phyloP scores from a whole-genome alignment of 2,113 vertebrate genomes.

The Hiodon tergisus region DNA sequence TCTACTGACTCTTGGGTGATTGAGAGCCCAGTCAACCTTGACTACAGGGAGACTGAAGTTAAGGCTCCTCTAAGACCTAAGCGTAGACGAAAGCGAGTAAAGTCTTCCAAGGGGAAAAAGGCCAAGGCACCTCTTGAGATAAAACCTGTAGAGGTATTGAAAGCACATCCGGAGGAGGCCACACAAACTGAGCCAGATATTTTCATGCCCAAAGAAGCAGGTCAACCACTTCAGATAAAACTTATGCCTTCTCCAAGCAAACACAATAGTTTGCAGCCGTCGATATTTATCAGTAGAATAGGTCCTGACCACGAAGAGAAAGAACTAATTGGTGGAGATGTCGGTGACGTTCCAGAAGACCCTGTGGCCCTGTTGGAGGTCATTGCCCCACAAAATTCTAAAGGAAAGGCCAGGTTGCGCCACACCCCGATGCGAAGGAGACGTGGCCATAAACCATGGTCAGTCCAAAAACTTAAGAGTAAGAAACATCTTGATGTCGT shows the following conservation, averaged over 20 bases:
- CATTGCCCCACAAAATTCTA: slow-evolving; percentile 34
- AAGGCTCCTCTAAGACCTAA: slow-evolving; percentile 22
- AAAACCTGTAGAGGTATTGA: slow-evolving; percentile 36
- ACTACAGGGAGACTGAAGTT: slow-evolving; percentile 32
- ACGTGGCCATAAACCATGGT: slow-evolving; percentile 43
- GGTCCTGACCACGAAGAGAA: slow-evolving; percentile 45
- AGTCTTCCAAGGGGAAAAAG: slow-evolving; percentile 32
- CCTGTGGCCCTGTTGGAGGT: slow-evolving; percentile 26
- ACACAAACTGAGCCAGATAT: slow-evolving; percentile 36
- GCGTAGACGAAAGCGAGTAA: slow-evolving; percentile 26
- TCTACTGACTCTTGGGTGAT: slow-evolving; percentile 31
- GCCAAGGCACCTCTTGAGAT: slow-evolving; percentile 33
- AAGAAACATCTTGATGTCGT: slow-evolving; percentile 35
- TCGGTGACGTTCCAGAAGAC: slow-evolving; percentile 41
- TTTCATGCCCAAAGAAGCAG: slow-evolving; percentile 32
- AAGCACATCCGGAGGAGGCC: slow-evolving; percentile 38
- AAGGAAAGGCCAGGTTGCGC: slow-evolving; percentile 44
- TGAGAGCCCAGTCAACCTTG: slow-evolving; percentile 27
- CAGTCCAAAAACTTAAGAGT: slow-evolving; percentile 43
- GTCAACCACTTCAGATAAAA: slow-evolving; percentile 66
- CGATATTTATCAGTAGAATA: slow-evolving; percentile 60
- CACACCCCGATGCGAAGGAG: slow-evolving; percentile 43
- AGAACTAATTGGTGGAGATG: slow-evolving; percentile 44
- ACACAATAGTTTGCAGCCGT: slow-evolving; percentile 58
- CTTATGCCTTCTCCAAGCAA: slow-evolving; percentile 64